phyloP scores from a whole-genome alignment of 2,888 invertebrate genomes.

The Spodoptera picta region DNA sequence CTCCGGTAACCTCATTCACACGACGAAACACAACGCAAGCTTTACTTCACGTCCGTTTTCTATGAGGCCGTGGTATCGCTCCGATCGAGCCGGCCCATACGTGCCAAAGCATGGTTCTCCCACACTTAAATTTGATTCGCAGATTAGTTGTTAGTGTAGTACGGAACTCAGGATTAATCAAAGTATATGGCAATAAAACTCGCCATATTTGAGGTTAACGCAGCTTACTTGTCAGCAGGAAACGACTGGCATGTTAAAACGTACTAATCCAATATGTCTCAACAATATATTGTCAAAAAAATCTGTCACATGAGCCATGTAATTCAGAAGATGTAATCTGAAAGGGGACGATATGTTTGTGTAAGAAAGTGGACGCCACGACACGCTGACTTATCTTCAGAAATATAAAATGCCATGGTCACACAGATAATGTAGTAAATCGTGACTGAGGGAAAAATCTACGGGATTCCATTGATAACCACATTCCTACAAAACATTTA shows the following conservation, averaged over 20 bases:
- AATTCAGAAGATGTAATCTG: slow-evolving; percentile 49
- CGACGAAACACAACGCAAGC: no score
- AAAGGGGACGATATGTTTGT: slow-evolving; percentile 52
- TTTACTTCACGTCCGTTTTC: no score
- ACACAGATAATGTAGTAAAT: slow-evolving; percentile 44
- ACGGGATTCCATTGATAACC: slow-evolving; percentile 45
- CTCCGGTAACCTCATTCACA: no score
- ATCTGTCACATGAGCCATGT: slow-evolving; percentile 29
- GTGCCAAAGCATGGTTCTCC: no score
- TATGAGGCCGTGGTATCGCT: no score
- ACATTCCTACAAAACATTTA: slow-evolving; percentile 12
- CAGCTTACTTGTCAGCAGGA: no score
- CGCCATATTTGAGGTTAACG: no score
- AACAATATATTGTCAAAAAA: slow-evolving; percentile 22
- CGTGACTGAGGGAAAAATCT: slow-evolving; percentile 52
- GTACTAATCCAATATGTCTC: slow-evolving; percentile 1
- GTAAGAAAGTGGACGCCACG: slow-evolving; percentile 45
- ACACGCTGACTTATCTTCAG: slow-evolving; percentile 58
- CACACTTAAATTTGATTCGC: no score
- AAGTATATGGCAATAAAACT: no score
- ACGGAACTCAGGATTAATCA: no score
- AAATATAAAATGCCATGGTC: slow-evolving; percentile 56
- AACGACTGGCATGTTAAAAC: not conserved
- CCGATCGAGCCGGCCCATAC: no score
- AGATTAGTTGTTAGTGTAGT: no score